Conservation (phyloP, 2,113 vertebrate species). For the Pygoscelis antarcticus region DNA sequence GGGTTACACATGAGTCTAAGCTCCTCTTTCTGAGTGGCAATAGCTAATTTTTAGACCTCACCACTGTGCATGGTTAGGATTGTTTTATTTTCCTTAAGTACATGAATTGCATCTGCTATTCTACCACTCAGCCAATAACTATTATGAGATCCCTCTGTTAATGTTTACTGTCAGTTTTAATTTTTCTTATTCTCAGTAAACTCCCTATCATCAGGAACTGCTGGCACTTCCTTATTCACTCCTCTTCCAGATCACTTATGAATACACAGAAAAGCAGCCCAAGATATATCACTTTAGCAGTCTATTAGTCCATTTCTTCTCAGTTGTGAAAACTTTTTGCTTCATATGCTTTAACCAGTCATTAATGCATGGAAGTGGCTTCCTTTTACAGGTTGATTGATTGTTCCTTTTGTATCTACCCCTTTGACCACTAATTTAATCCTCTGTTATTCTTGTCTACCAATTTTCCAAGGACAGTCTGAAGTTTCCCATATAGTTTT, state of each 20-base stretch:
- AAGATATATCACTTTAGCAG: background rate
- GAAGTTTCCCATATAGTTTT: background rate
- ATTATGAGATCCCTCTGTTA: background rate
- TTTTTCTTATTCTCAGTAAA: slow-evolving; percentile 5
- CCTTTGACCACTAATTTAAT: background rate
- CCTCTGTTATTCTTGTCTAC: background rate
- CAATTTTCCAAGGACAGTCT: background rate
- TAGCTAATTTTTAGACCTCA: slow-evolving; percentile 42
- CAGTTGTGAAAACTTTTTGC: background rate
- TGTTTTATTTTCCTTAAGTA: slow-evolving; percentile 29
- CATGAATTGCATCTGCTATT: background rate
- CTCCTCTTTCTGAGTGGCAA: slow-evolving; percentile 6
- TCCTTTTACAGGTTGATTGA: background rate
- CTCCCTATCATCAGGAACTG: background rate
- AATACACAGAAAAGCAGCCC: background rate
- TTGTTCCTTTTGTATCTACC: background rate
- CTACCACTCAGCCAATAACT: background rate
- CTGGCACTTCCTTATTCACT: background rate
- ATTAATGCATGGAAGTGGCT: background rate
- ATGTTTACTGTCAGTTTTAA: slow-evolving; percentile 10
- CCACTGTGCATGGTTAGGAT: background rate
- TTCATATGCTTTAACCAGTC: background rate
- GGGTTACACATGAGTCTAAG: background rate
- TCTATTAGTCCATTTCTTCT: background rate
- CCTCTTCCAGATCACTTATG: background rate